These are phyloP conservation scores for Mactromeris polynyma DNA, from an alignment of 2,888 invertebrate species.

Conservation along the genomic window DNA sequence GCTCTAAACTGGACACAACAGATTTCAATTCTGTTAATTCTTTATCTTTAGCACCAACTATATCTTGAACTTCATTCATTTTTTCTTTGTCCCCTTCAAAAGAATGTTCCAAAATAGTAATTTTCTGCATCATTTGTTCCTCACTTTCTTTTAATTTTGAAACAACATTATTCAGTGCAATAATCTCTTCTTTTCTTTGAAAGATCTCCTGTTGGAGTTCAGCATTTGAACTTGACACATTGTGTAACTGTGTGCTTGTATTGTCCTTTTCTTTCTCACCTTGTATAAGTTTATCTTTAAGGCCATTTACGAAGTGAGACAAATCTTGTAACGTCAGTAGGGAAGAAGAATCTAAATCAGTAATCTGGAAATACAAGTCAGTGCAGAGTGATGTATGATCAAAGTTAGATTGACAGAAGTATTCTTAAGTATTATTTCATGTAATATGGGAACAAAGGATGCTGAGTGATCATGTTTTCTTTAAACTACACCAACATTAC, in stretches of 20 bases:
- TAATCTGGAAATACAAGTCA: conserved; percentile 55
- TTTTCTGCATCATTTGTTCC: conserved; percentile 32
- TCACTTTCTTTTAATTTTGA: conserved; percentile 56
- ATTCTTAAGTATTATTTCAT: no score
- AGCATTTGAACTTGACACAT: conserved; percentile 16
- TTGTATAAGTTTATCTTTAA: conserved; percentile 40
- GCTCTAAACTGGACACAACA: conserved; percentile 11
- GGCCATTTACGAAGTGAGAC: conserved; percentile 48
- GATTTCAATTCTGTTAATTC: conserved; percentile 42
- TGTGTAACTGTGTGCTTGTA: conserved; percentile 26
- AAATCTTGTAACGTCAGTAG: conserved; percentile 56
- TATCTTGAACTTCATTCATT: conserved; percentile 42
- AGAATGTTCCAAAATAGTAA: conserved; percentile 30
- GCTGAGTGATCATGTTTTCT: no score
- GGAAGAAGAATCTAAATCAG: conserved; percentile 54
- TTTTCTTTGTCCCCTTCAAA: conserved; percentile 37
- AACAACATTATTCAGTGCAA: conserved; percentile 43
- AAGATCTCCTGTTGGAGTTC: conserved; percentile 42
- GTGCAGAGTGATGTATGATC: no score
- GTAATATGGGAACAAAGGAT: no score
- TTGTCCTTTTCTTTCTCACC: conserved; percentile 28
- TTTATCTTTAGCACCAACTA: conserved; percentile 45
- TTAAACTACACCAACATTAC: no score
- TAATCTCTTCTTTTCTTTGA: conserved; percentile 43
- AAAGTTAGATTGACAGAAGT: no score